These are phyloP conservation scores for Rhinichthys osculus DNA, from an alignment of 2,797 vertebrate genomes.

Conservation along the genomic window DNA sequence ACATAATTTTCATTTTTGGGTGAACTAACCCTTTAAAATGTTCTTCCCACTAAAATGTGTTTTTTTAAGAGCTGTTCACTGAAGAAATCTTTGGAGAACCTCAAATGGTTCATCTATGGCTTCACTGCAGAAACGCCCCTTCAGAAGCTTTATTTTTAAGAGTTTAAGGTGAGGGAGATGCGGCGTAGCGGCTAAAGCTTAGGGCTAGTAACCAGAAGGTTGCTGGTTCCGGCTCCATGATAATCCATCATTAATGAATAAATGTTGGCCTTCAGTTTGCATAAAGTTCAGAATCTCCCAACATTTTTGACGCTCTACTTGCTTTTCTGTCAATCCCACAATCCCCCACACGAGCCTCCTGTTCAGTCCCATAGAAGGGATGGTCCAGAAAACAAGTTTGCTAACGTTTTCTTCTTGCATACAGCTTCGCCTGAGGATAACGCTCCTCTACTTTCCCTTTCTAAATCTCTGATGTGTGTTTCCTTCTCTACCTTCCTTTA, in stretches of 20 bases:
- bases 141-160: background rate
- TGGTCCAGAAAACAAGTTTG: constrained; percentile 51
- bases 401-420: constrained; percentile 55
- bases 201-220: background rate
- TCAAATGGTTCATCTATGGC: background rate
- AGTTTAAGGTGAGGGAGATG: background rate
- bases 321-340: background rate
- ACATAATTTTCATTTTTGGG: too few species aligned
- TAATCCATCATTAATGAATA: background rate
- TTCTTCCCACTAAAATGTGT: too few species aligned
- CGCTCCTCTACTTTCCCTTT: constrained; percentile 10
- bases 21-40: too few species aligned
- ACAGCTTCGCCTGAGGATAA: constrained; percentile 61
- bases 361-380: constrained; percentile 1
- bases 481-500: constrained; percentile 14
- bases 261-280: background rate
- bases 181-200: background rate
- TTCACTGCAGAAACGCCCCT: background rate
- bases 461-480: constrained; percentile 22
- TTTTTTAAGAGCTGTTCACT: too few species aligned
- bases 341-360: background rate
- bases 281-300: background rate
- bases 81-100: background rate
- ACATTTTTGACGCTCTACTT: background rate
- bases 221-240: background rate